Evolutionary conservation across 92 coral and sea anemone genomes (phyloP), one percentile per base, ranked within the genome.

Genomic region (Bergia puertoricense): DNA sequence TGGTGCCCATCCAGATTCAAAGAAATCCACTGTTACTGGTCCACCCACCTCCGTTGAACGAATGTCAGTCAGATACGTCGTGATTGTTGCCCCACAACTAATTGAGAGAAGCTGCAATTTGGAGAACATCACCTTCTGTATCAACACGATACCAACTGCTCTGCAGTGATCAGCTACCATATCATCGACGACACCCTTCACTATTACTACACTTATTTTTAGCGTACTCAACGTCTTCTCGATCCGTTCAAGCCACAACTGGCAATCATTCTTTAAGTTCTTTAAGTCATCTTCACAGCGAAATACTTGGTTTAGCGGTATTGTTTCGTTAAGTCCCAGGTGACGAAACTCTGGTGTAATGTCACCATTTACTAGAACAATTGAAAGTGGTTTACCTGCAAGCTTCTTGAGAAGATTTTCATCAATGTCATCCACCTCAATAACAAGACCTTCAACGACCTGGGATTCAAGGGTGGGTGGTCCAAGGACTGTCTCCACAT

Each of bases 341-440:
- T 97, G 98, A 15, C 88, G 91, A 90, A 90, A 97, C 56, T 91
- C 90, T 41, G 88, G 82, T 36, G 95, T 94, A 54, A 97, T 77
- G 82, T 97, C 98, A 45, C 98, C 98, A 83, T 97, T 91, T 14
- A 97, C 91, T 45, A 97, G 66, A 2, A 92, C 96, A 43, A 92
- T 81, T n/a, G 72, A 72, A 6, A 91, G 57, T 50, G 92, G 85
- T 22, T 65, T 41, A 65, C 65, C 76, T 23, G 8, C 42, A 76
- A 37, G 22, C 39, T 48, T 42, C 57, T 42, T 41, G 43, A 91
- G 15, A 16, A 86, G 48, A 36, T 43, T 45, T 42, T 78, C 67
- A 20, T 50, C 88, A 44, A 71, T 54, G 57, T 82, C 67, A 2
- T 88, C 88, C 71, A 79, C 86, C 81, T 90, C 86, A 88, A 97